Evolutionary conservation across 2,888 invertebrate genomes (phyloP).

Genomic region (Calameuta idolon): DNA sequence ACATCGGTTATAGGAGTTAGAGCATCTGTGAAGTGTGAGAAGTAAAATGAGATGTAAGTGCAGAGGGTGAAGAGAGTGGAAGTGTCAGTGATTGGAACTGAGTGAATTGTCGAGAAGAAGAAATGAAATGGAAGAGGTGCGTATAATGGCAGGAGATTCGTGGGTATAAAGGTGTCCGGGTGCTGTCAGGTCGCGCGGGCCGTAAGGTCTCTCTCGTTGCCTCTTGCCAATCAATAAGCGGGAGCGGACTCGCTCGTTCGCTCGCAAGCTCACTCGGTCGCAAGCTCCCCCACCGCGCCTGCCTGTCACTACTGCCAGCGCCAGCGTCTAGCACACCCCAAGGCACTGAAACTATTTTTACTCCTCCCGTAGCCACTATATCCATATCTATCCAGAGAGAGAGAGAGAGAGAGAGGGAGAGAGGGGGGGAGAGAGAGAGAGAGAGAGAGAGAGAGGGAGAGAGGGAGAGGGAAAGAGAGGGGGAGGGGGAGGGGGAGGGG

Average conservation of each 20-base stretch:
- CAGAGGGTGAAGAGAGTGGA: neutral
- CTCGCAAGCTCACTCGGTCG: conserved; percentile 21
- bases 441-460: conserved; percentile 15
- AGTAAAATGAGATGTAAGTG: neutral
- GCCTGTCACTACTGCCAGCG: conserved; percentile 62
- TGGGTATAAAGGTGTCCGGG: conserved; percentile 48
- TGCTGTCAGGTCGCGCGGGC: conserved; percentile 21
- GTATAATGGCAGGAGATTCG: conserved; percentile 67
- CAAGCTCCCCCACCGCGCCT: conserved; percentile 46
- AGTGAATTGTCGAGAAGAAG: conserved; percentile 63
- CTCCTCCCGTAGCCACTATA: conserved; percentile 29
- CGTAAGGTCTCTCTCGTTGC: conserved; percentile 37
- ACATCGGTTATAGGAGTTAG: neutral
- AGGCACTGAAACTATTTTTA: conserved; percentile 37
- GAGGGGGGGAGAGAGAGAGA: conserved; percentile 10
- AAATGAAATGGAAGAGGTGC: conserved; percentile 72
- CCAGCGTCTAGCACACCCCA: conserved; percentile 33
- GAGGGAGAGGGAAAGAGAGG: conserved; percentile 15
- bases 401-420: conserved; percentile 15
- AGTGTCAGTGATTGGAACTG: neutral
- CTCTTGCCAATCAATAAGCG: conserved; percentile 45
- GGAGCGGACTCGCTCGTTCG: conserved; percentile 36
- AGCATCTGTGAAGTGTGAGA: neutral
- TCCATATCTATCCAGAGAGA: conserved; percentile 6
- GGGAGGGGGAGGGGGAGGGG: conserved; percentile 8